Base-by-base conservation (phyloP, 2,113 vertebrate species). In the Phalacrocorax pelagicus region DNA sequence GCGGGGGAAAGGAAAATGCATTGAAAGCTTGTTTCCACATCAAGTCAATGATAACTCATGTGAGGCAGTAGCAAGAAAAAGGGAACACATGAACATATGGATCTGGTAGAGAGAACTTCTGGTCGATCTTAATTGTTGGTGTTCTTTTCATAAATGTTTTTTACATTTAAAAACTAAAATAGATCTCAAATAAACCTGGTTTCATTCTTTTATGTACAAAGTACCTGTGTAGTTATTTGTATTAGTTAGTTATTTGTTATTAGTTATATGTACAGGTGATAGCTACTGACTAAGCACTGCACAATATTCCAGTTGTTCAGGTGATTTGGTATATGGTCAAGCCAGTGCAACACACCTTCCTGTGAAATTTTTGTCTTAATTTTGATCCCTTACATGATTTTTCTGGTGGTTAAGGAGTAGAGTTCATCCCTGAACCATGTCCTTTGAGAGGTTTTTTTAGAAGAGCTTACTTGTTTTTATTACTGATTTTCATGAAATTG, bases 71-170 rank as follows among this genome's bases (percentile, higher is more conserved):
- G 29, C 23, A 84, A 78, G 20, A 34, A 29, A 67, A 62, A 86
- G 8, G 3, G 27, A 86, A 46, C 21, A 32, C 0, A 1, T 21
- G 32, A 57, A 42, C 15, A 8, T 32, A 26, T 8, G 24, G 40
- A 44, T 57, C 36, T 67, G 15, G 18, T 42, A 34, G 71, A 73
- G 12, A 10, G 30, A 34, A 47, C 40, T 57, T 63, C 38, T 82
- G 14, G 6, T 42, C 74, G 36, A 40, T 46, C 32, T 82, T 55
- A 51, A 51, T 14, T 85, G 17, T 20, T 87, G 11, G 23, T 65
- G 30, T 4, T 15, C n/a, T 42, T 61, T 81, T 73, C 9, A 16
- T 20, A 24, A 14, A 7, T 44, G 6, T 24, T 4, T 7, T 26
- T 73, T 38, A 38, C 38, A 38, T 38, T 38, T 38, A 38, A 38